Evolutionary conservation across 2,888 invertebrate species (phyloP).

Genomic region (Nezara viridula): DNA sequence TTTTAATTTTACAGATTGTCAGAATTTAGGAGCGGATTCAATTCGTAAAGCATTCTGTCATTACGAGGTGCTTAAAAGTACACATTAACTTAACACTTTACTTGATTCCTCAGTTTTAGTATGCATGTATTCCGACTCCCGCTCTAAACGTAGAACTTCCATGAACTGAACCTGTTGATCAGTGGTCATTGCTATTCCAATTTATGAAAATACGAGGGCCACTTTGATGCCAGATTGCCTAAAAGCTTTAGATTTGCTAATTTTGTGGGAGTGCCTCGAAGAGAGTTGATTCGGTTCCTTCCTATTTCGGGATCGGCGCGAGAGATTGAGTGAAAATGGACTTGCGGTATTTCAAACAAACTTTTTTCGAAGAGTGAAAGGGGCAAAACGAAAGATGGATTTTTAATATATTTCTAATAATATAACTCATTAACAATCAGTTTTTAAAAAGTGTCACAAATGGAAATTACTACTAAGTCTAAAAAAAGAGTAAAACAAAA

Average conservation of each 20-base stretch:
- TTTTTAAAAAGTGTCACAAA: too few relatives aligned
- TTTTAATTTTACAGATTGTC: too few relatives aligned
- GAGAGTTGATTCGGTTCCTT: neutral
- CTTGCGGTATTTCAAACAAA: neutral
- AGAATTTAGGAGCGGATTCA: too few relatives aligned
- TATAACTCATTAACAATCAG: too few relatives aligned
- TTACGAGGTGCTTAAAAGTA: too few relatives aligned
- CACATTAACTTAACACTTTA: neutral
- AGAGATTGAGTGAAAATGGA: neutral
- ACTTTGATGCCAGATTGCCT: neutral
- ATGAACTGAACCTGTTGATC: neutral
- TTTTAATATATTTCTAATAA: too few relatives aligned
- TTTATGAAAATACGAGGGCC: slow-evolving; percentile 2
- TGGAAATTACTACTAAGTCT: too few relatives aligned
- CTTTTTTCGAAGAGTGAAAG: too few relatives aligned
- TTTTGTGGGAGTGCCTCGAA: neutral
- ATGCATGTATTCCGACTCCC: neutral
- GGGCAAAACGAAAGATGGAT: too few relatives aligned
- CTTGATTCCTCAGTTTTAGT: neutral
- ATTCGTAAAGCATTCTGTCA: too few relatives aligned
- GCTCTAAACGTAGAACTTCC: neutral
- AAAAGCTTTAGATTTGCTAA: neutral
- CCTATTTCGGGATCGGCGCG: neutral
- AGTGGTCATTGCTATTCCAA: neutral
- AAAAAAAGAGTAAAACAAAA: too few relatives aligned